Percentiles rank a stretch among this genome's conserved stretches.
Evolutionary conservation across 2,888 invertebrate species (phyloP).

Genomic region (Ephialtes manifestator): DNA sequence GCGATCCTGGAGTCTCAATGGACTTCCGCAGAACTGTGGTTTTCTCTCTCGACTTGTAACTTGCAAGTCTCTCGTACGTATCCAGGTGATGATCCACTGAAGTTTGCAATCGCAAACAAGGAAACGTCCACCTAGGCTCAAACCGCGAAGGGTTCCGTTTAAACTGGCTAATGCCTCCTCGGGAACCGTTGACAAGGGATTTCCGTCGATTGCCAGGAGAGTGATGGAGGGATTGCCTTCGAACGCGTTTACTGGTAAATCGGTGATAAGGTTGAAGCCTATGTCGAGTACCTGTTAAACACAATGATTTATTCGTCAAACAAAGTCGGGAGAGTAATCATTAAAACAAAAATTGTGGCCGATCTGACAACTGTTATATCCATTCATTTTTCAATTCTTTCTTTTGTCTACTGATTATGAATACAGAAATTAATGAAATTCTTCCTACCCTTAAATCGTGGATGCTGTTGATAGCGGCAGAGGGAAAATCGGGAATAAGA

Average conservation of each 20-base stretch:
- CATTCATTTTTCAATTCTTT: too few relatives aligned
- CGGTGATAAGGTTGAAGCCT: conserved; percentile 95
- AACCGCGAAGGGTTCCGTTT: conserved; percentile 93
- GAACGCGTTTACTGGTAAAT: conserved; percentile 93
- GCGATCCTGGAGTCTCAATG: conserved; percentile 92
- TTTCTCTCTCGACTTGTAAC: conserved; percentile 96
- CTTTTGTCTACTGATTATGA: background rate
- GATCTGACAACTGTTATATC: too few relatives aligned
- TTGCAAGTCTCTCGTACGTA: conserved; percentile 94
- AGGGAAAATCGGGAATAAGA: conserved; percentile 95
- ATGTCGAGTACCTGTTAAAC: conserved; percentile 92
- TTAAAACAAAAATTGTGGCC: too few relatives aligned
- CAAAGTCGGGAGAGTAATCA: too few relatives aligned
- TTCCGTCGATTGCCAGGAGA: conserved; percentile 95
- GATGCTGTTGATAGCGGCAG: conserved; percentile 92
- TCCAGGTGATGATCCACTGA: conserved; percentile 97
- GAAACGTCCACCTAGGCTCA: conserved; percentile 95
- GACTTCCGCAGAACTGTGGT: conserved; percentile 96
- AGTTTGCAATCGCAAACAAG: conserved; percentile 95
- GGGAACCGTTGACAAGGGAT: conserved; percentile 94
- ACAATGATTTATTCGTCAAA: background rate
- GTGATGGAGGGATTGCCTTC: conserved; percentile 94
- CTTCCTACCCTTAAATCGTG: conserved; percentile 90
- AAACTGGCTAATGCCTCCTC: conserved; percentile 92
- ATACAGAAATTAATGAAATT: background rate